phyloP scores from a whole-genome alignment of 2,113 vertebrate species.

The Heterotis niloticus region DNA sequence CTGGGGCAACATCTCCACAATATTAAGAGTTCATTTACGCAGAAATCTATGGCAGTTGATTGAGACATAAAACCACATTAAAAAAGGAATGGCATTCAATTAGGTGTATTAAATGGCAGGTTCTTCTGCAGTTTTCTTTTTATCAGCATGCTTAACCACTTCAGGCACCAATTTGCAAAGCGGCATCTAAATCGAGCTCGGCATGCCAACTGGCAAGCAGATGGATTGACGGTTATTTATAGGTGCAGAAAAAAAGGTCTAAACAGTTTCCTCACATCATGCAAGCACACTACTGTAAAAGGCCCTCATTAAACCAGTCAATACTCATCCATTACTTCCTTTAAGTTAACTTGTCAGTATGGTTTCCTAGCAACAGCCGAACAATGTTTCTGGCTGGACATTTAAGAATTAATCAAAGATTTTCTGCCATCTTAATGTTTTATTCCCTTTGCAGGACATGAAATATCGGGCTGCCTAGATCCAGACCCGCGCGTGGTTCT shows the following conservation, averaged over 20 bases:
- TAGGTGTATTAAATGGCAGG: too few relatives aligned
- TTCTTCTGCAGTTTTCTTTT: too few relatives aligned
- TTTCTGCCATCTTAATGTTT: not conserved
- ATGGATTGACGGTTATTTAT: not conserved
- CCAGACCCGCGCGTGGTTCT: not conserved
- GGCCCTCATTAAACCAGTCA: not conserved
- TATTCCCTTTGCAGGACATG: not conserved
- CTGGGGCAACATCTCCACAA: too few relatives aligned
- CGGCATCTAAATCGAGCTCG: not conserved
- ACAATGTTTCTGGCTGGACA: not conserved
- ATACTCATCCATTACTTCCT: not conserved
- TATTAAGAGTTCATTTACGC: too few relatives aligned
- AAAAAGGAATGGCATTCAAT: too few relatives aligned
- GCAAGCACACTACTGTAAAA: not conserved
- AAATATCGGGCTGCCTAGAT: not conserved
- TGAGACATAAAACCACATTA: too few relatives aligned
- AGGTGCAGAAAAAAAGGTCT: not conserved
- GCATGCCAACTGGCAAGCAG: not conserved
- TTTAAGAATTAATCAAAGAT: not conserved
- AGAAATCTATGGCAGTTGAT: too few relatives aligned
- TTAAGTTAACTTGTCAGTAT: not conserved
- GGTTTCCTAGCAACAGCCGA: conserved; percentile 17
- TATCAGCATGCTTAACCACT: not conserved
- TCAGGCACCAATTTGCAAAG: not conserved
- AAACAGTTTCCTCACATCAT: not conserved